Evolutionary conservation across 2,888 invertebrate species (phyloP).

Genomic region (Villa cingulata): DNA sequence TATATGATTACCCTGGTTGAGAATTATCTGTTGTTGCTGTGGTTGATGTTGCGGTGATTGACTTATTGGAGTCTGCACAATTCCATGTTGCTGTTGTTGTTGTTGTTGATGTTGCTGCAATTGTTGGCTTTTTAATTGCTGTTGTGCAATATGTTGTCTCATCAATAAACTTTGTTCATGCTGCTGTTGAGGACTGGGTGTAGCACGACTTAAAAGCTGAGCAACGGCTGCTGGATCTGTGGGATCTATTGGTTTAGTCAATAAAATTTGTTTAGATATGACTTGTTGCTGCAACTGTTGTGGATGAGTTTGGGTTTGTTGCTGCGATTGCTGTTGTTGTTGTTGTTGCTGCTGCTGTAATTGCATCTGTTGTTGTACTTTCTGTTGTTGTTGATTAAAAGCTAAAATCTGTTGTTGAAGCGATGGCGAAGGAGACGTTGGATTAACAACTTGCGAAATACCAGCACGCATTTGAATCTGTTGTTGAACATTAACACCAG

Average conservation of each 20-base stretch:
- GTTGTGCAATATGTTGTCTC: conserved; percentile 30
- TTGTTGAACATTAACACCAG: conserved; percentile 15
- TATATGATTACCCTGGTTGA: conserved; percentile 23
- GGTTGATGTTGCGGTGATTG: conserved; percentile 14
- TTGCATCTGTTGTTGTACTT: conserved; percentile 13
- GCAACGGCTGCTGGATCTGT: conserved; percentile 34
- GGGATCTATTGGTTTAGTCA: conserved; percentile 31
- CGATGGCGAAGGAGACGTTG: conserved; percentile 18
- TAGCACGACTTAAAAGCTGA: conserved; percentile 24
- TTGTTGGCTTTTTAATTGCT: conserved; percentile 20
- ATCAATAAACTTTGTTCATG: conserved; percentile 24
- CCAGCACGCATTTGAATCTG: conserved; percentile 14
- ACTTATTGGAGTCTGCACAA: not conserved
- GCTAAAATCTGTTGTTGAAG: conserved; percentile 30
- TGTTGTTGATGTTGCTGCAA: conserved; percentile 24
- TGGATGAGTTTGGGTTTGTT: conserved; percentile 10
- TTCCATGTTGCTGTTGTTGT: conserved; percentile 14
- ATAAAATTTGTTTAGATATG: conserved; percentile 19
- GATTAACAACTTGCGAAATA: conserved; percentile 5
- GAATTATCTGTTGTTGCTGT: conserved; percentile 19
- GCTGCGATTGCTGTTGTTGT: conserved; percentile 12
- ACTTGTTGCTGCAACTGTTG: conserved; percentile 23
- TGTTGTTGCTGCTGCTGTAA: conserved; percentile 13
- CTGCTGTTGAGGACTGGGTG: conserved; percentile 32
- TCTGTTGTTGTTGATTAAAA: conserved; percentile 21